These are phyloP conservation scores for Sycophila texana DNA, from an alignment of 2,888 invertebrate species.

Conservation along the genomic window DNA sequence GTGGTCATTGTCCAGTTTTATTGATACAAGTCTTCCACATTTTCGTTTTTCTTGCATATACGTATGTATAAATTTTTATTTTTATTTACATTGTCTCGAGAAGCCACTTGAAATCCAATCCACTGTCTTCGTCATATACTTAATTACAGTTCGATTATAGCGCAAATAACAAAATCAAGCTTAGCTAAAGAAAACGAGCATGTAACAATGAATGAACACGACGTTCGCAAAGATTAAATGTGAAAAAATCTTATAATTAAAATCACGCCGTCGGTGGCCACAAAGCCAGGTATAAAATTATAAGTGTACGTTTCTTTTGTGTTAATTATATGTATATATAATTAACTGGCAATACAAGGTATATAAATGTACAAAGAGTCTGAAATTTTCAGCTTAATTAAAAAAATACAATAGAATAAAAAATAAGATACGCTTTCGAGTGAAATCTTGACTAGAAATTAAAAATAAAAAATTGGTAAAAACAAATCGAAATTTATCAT, in stretches of 20 bases:
- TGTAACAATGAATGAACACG: slow-evolving; percentile 51
- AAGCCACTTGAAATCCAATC: slow-evolving; percentile 52
- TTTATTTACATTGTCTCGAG: slow-evolving; percentile 56
- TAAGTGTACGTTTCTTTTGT: slow-evolving; percentile 18
- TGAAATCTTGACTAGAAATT: slow-evolving; percentile 67
- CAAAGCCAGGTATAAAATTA: slow-evolving; percentile 53
- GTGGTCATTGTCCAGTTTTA: slow-evolving; percentile 48
- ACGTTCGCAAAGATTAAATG: slow-evolving; percentile 35
- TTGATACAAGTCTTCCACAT: slow-evolving; percentile 49
- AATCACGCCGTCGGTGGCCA: slow-evolving; percentile 54
- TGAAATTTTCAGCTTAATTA: slow-evolving; percentile 41
- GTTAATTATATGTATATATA: too few relatives aligned
- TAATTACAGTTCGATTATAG: slow-evolving; percentile 47
- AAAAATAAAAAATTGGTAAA: slow-evolving; percentile 45
- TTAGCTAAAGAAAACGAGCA: slow-evolving; percentile 52
- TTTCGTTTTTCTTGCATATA: slow-evolving; percentile 27
- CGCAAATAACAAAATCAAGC: slow-evolving; percentile 46
- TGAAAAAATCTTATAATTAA: slow-evolving; percentile 51
- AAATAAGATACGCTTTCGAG: slow-evolving; percentile 58
- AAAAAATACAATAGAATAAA: slow-evolving; percentile 27
- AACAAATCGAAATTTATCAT: slow-evolving; percentile 40
- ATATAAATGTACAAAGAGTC: slow-evolving; percentile 59
- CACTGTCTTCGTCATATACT: slow-evolving; percentile 46
- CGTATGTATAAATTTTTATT: slow-evolving; percentile 56
- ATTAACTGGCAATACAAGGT: slow-evolving; percentile 27